Evolutionary conservation across 1,140 invertebrate species (phyloP), one percentile per base, ranked within the genome.

Genomic region (Coelopa frigida): DNA sequence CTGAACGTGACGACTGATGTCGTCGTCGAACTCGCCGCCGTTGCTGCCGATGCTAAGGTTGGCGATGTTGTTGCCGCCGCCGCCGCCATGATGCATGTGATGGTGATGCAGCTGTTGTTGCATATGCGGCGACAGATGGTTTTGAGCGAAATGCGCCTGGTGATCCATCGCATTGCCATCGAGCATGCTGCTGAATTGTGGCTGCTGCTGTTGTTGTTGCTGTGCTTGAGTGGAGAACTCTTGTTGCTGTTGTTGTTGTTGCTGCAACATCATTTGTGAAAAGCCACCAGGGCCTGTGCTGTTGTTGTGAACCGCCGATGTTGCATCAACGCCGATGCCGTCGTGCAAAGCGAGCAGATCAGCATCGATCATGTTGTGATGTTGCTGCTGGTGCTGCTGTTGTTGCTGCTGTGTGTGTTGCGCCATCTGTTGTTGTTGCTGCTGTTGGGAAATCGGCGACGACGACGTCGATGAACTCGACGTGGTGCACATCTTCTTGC

Each of bases 1-100:
- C 61, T 85, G 82, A 29, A 86, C 83, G 59, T 87, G 84, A 8
- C 83, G 80, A 46, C 81, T 83, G 33, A 86, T 82, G 49, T 82
- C 77, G 48, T 77, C 76, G 49, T 79, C 80, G 37, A 63, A 67
- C 36, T 69, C 59, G 24, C 61, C 55, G 1, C 54, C 51, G 23
- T 57, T 44, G 1, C 43, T 37, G 29, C 42, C 53, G 6, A 48
- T 52, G 48, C 54, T 52, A 44, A 59, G 31, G 40, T 51, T 56
- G 1, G 46, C 36, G 44, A 42, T 49, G 47, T 40, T 47, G 40
- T 18, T 49, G 39, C 21, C 31, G 35, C 5, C 38, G 33, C 18
- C 22, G n/a, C 20, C 23, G 23, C 26, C 51, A 14, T 72, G 57
- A 62, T 62, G 59, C 52, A 68, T 45, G 69, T 70, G 37, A 53